Conservation (phyloP, 2,797 vertebrate genomes). For the Sebastes oblongus region DNA sequence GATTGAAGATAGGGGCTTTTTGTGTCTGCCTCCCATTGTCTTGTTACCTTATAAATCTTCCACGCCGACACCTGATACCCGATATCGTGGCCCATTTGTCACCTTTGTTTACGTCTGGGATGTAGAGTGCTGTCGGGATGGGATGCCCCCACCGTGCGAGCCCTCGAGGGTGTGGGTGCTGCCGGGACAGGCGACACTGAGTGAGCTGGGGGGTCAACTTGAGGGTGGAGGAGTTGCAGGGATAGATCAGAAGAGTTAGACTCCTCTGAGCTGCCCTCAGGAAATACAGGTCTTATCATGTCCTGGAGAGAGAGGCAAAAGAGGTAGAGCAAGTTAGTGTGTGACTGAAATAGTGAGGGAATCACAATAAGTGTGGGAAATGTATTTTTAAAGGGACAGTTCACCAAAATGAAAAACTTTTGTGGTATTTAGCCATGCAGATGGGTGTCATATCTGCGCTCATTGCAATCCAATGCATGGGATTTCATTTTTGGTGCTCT, state of each 20-base stretch:
- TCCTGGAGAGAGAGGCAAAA: slow-evolving; percentile 1
- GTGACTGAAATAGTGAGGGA: slow-evolving; percentile 40
- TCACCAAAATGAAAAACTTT: background rate
- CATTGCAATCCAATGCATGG: background rate
- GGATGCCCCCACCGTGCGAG: slow-evolving; percentile 16
- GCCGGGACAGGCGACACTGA: slow-evolving; percentile 49
- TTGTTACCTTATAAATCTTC: slow-evolving; percentile 75
- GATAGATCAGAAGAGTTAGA: slow-evolving; percentile 31
- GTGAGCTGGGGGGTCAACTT: slow-evolving; percentile 39
- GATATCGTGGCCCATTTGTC: slow-evolving; percentile 75
- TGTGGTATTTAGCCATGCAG: background rate
- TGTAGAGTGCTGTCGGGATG: slow-evolving; percentile 49
- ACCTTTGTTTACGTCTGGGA: slow-evolving; percentile 78
- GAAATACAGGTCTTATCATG: slow-evolving; percentile 58
- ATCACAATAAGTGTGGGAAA: slow-evolving; percentile 14
- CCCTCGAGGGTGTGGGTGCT: slow-evolving; percentile 43
- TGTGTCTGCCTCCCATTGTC: slow-evolving; percentile 71
- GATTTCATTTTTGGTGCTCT: background rate
- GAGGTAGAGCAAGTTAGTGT: slow-evolving; percentile 27
- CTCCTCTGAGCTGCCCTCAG: slow-evolving; percentile 49
- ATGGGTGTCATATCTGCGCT: background rate
- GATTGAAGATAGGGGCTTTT: slow-evolving; percentile 57
- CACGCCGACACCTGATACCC: slow-evolving; percentile 72
- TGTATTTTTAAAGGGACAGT: background rate
- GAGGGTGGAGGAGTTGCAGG: slow-evolving; percentile 53